Evolutionary conservation across 2,797 vertebrate genomes (phyloP).

Genomic region (Siniperca obscura): DNA sequence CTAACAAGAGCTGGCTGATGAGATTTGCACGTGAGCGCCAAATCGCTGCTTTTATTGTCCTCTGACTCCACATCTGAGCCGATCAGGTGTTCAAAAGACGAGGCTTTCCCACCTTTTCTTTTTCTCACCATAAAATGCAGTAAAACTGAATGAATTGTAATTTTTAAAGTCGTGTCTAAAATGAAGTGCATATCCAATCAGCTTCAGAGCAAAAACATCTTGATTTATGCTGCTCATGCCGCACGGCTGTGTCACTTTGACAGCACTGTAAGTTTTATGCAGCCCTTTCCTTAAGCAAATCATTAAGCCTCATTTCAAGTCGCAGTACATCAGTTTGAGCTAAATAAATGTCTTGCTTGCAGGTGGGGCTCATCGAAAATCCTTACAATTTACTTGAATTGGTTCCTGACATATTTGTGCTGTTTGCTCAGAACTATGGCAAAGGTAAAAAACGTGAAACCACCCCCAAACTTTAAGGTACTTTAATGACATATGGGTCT

Average conservation of each 20-base stretch:
- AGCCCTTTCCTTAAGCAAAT: conserved; percentile 58
- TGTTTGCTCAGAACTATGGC: conserved; percentile 62
- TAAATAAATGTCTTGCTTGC: conserved; percentile 65
- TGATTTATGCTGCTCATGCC: conserved; percentile 66
- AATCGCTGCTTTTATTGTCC: conserved; percentile 87
- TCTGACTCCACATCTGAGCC: conserved; percentile 89
- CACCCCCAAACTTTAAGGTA: conserved; percentile 56
- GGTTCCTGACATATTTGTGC: conserved; percentile 68
- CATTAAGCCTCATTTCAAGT: conserved; percentile 75
- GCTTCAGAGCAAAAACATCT: neutral
- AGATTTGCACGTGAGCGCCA: conserved; percentile 93
- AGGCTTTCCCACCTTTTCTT: conserved; percentile 41
- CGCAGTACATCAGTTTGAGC: conserved; percentile 64
- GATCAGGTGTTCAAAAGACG: conserved; percentile 91
- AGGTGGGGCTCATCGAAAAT: conserved; percentile 74
- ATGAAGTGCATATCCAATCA: conserved; percentile 20
- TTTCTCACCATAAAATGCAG: conserved; percentile 51
- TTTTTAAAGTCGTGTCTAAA: conserved; percentile 22
- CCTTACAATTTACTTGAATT: conserved; percentile 63
- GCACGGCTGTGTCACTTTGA: conserved; percentile 63
- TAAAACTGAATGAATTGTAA: conserved; percentile 52
- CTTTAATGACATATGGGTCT: conserved; percentile 74
- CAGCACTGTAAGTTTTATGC: conserved; percentile 52
- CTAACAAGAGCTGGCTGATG: conserved; percentile 88
- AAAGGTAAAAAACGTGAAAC: conserved; percentile 32